These are phyloP conservation scores for Simalia tracyae DNA, from an alignment of 2,797 vertebrate species.

Conservation along the genomic window DNA sequence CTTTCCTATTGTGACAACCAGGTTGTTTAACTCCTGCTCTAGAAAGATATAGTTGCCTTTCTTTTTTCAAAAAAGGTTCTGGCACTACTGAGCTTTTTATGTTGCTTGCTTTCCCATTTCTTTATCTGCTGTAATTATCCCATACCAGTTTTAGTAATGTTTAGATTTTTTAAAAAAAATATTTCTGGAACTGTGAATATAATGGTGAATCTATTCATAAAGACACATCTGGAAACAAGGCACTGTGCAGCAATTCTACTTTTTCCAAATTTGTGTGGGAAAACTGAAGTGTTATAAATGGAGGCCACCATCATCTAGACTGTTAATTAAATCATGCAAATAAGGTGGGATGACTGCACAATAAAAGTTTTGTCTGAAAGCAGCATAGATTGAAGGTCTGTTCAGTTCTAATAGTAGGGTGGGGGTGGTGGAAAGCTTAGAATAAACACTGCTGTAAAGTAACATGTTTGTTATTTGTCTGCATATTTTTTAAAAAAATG, in stretches of 20 bases:
- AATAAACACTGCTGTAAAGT: not conserved
- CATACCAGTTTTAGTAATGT: not conserved
- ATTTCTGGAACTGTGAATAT: not conserved
- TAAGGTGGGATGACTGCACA: not conserved
- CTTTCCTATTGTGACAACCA: not conserved
- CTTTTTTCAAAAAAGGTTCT: not conserved
- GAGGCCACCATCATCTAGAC: not conserved
- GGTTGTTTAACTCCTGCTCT: not conserved
- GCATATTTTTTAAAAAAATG: not conserved
- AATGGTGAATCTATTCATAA: not conserved
- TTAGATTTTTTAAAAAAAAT: not conserved
- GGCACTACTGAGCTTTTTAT: not conserved
- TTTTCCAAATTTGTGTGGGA: not conserved
- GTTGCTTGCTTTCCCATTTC: not conserved
- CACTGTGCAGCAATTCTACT: not conserved
- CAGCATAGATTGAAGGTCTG: not conserved
- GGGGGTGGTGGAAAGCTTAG: not conserved
- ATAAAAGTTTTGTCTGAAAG: not conserved
- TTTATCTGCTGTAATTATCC: not conserved
- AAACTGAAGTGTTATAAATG: too few relatives aligned
- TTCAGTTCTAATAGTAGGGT: not conserved
- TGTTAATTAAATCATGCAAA: not conserved
- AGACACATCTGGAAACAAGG: not conserved
- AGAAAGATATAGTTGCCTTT: not conserved
- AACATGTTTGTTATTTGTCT: not conserved